A percentile compares a stretch with the other conserved stretches of the same genome.
These are phyloP conservation scores for Chloroceryle inda DNA, from an alignment of 2,797 vertebrate genomes.

Conservation along the genomic window DNA sequence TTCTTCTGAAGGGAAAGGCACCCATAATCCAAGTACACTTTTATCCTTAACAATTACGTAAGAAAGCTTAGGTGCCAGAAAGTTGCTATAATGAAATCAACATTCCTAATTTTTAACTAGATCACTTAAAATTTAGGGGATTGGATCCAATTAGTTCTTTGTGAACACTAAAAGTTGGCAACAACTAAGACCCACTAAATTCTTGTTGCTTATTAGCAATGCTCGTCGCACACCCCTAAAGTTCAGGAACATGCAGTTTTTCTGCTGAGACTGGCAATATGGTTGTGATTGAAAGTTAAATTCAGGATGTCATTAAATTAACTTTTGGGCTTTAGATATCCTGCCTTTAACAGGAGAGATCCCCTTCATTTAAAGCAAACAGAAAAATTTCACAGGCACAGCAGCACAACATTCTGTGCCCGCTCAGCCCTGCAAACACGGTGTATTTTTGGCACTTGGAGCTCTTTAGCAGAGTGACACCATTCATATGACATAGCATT, in stretches of 20 bases:
- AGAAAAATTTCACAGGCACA: not conserved
- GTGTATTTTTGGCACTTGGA: not conserved
- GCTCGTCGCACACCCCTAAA: not conserved
- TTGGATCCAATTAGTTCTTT: not conserved
- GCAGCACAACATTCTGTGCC: not conserved
- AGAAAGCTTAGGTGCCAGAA: not conserved
- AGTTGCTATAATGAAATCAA: not conserved
- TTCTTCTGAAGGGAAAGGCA: not conserved
- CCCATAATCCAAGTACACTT: not conserved
- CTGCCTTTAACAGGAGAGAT: not conserved
- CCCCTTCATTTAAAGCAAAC: not conserved
- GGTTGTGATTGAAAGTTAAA: not conserved
- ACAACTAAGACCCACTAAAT: not conserved
- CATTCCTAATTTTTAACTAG: not conserved
- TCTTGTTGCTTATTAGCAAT: not conserved
- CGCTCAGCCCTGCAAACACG: not conserved
- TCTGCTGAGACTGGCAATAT: not conserved
- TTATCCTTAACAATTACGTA: not conserved
- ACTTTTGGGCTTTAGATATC: not conserved
- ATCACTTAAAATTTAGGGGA: not conserved
- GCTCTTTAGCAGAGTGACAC: not conserved
- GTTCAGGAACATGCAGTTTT: not conserved
- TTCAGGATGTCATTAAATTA: not conserved
- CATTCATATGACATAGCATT: not conserved
- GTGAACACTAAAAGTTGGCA: not conserved